Evolutionary conservation across 2,797 vertebrate genomes (phyloP).

Genomic region (Gymnopithys bicolor): DNA sequence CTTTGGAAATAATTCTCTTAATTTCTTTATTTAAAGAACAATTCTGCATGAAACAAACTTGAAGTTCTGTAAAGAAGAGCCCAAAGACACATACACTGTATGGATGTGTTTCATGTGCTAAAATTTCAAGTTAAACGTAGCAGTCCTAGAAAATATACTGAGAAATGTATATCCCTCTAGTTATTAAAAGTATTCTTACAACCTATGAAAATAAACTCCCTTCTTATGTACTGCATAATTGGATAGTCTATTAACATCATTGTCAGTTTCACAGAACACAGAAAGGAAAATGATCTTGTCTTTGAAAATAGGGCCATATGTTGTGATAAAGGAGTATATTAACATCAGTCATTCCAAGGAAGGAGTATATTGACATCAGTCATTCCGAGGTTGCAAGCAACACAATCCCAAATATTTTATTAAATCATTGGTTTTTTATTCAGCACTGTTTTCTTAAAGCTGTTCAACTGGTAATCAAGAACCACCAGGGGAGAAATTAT

Average conservation of each 20-base stretch:
- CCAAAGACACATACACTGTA: not conserved
- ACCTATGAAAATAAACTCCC: not conserved
- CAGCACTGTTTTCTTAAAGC: not conserved
- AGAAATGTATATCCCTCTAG: not conserved
- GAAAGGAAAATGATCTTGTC: not conserved
- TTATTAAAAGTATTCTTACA: not conserved
- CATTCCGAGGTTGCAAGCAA: not conserved
- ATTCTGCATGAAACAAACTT: not conserved
- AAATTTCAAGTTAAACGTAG: not conserved
- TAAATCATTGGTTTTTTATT: not conserved
- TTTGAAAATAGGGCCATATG: not conserved
- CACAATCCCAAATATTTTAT: not conserved
- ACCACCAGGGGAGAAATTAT: not conserved
- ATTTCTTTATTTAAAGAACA: not conserved
- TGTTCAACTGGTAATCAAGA: not conserved
- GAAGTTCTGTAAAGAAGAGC: not conserved
- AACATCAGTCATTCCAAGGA: not conserved
- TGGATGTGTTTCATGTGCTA: not conserved
- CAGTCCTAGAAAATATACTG: not conserved
- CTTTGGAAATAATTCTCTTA: not conserved
- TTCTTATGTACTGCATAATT: not conserved
- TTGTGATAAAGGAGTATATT: not conserved
- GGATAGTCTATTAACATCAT: not conserved
- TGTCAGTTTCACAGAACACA: not conserved
- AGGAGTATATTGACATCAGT: not conserved